Conservation (phyloP, 2,113 vertebrate species). For the Perca flavescens region DNA sequence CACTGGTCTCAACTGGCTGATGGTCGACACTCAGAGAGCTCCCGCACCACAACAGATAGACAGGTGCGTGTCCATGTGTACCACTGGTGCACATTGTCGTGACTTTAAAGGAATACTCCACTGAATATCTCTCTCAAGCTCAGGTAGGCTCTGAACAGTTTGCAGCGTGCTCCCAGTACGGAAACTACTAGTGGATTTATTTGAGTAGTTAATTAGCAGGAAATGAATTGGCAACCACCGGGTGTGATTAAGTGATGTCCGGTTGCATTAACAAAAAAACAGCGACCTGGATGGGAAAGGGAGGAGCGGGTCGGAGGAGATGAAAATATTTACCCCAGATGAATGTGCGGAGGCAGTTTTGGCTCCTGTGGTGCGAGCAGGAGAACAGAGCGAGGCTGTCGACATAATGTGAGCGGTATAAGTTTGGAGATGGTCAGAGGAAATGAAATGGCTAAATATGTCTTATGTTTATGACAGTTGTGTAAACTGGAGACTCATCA, state of each 20-base stretch:
- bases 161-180: not conserved
- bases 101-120: not conserved
- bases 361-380: conserved; percentile 29
- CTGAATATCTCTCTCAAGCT: not conserved
- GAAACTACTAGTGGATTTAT: not conserved
- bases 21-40: conserved; percentile 85
- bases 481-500: conserved; percentile 44
- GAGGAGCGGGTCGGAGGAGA: conserved; percentile 9
- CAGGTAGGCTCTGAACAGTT: not conserved
- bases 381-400: conserved; percentile 47
- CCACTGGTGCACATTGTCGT: not conserved
- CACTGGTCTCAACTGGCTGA: conserved; percentile 88
- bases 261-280: conserved; percentile 9
- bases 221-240: not conserved
- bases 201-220: not conserved
- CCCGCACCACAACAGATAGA: conserved; percentile 86
- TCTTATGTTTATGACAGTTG: conserved; percentile 39
- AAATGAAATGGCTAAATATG: conserved; percentile 47
- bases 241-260: not conserved
- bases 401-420: conserved; percentile 25
- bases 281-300: not conserved
- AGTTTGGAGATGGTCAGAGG: conserved; percentile 38
- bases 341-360: conserved; percentile 43
- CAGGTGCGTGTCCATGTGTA: conserved; percentile 75
- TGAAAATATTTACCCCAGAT: conserved; percentile 63